A percentile compares a stretch with the other conserved stretches of the same genome.
These are phyloP conservation scores for Kryptopterus vitreolus DNA, from an alignment of 2,797 vertebrate species.

Conservation along the genomic window DNA sequence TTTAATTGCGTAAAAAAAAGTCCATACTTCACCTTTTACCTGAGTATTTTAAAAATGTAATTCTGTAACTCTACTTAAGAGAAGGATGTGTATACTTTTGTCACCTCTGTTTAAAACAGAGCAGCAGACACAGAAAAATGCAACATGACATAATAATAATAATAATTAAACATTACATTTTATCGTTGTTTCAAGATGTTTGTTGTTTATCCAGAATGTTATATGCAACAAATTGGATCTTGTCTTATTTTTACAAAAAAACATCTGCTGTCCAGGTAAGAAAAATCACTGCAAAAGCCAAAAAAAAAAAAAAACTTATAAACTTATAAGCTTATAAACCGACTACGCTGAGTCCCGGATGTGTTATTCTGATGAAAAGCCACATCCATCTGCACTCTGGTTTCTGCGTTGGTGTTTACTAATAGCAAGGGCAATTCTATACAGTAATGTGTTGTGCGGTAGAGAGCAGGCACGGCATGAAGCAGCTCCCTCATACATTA, in stretches of 20 bases:
- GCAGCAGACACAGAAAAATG: too few relatives aligned
- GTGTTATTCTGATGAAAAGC: not conserved
- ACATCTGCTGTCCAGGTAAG: not conserved
- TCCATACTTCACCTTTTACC: too few relatives aligned
- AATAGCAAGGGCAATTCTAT: slow-evolving; percentile 33
- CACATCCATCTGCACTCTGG: not conserved
- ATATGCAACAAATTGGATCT: not conserved
- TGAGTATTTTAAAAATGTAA: too few relatives aligned
- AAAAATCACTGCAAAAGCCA: not conserved
- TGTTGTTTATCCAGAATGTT: not conserved
- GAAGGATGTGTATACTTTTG: too few relatives aligned
- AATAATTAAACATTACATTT: not conserved
- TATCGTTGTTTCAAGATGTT: not conserved
- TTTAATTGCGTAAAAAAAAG: too few relatives aligned
- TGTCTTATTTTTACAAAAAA: not conserved
- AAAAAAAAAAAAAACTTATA: not conserved
- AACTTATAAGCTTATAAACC: not conserved
- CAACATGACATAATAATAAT: too few relatives aligned
- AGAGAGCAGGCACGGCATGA: slow-evolving; percentile 54
- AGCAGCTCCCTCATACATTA: slow-evolving; percentile 67
- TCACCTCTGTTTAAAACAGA: too few relatives aligned
- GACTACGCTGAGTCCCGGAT: not conserved
- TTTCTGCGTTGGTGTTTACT: slow-evolving; percentile 14
- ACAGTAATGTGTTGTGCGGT: slow-evolving; percentile 33
- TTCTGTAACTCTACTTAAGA: too few relatives aligned